These are phyloP conservation scores for Drosophila sordidapex DNA, from an alignment of 2,888 invertebrate species.

Conservation along the genomic window DNA sequence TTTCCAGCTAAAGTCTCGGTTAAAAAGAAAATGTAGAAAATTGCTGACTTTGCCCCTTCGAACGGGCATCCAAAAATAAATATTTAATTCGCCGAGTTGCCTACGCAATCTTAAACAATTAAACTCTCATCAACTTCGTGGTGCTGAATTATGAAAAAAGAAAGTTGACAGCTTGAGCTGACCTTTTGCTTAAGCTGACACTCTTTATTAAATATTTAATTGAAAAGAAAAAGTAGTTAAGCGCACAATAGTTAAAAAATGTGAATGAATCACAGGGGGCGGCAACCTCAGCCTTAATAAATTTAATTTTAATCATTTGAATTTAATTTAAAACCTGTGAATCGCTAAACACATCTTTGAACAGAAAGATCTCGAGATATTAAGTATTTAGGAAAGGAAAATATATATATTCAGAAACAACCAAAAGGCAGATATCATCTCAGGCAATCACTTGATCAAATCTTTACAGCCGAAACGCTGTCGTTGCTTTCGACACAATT, in stretches of 20 bases:
- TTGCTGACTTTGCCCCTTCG: conserved; percentile 9
- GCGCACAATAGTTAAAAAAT: background rate
- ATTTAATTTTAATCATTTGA: background rate
- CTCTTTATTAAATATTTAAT: conserved; percentile 5
- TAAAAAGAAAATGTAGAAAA: background rate
- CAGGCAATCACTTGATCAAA: background rate
- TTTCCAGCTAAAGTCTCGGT: conserved; percentile 17
- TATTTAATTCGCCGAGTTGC: conserved; percentile 42
- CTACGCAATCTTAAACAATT: conserved; percentile 44
- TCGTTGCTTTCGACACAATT: conserved; percentile 10
- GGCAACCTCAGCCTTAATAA: background rate
- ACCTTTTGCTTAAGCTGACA: conserved; percentile 14
- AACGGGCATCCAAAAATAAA: conserved; percentile 24
- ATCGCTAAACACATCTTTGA: background rate
- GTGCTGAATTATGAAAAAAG: background rate
- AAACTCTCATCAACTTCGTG: conserved; percentile 27
- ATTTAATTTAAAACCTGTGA: background rate
- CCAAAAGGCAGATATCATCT: background rate
- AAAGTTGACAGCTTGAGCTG: background rate
- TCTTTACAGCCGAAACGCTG: background rate
- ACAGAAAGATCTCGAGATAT: background rate
- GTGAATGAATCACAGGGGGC: background rate
- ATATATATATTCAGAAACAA: background rate
- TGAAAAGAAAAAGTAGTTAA: background rate
- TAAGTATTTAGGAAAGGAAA: no score